These are phyloP conservation scores for Merluccius polli DNA, from an alignment of 2,797 vertebrate species.

Conservation along the genomic window DNA sequence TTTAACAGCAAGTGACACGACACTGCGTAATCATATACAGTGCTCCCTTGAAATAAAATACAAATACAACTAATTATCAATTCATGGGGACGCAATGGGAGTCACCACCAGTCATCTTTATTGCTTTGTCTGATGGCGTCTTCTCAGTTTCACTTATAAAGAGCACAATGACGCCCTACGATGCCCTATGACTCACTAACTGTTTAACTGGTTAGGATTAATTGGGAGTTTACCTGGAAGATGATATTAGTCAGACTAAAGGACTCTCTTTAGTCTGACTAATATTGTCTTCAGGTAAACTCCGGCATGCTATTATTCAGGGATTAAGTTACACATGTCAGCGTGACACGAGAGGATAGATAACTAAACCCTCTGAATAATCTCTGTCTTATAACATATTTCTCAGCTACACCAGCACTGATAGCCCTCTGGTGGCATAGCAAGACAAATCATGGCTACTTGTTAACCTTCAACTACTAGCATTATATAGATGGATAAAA, in stretches of 20 bases:
- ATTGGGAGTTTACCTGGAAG: background rate
- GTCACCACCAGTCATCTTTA: background rate
- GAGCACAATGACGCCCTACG: background rate
- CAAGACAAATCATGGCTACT: background rate
- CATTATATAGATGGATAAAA: background rate
- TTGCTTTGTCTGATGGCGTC: background rate
- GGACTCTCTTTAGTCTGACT: too few relatives aligned
- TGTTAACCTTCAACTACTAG: background rate
- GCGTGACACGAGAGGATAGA: background rate
- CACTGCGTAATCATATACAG: background rate
- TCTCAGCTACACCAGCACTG: background rate
- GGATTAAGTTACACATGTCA: background rate
- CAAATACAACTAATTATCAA: background rate
- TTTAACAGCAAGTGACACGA: background rate
- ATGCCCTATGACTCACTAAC: background rate
- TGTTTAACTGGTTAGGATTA: background rate
- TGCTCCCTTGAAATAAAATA: background rate
- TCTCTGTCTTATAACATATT: background rate
- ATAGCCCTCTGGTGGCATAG: background rate
- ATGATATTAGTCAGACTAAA: background rate
- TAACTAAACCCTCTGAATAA: background rate
- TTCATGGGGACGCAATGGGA: background rate
- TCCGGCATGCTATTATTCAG: too few relatives aligned
- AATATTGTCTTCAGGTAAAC: too few relatives aligned
- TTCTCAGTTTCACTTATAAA: conserved; percentile 2